These are phyloP conservation scores for Metopolophium dirhodum DNA, from an alignment of 1,140 invertebrate genomes.

Conservation along the genomic window DNA sequence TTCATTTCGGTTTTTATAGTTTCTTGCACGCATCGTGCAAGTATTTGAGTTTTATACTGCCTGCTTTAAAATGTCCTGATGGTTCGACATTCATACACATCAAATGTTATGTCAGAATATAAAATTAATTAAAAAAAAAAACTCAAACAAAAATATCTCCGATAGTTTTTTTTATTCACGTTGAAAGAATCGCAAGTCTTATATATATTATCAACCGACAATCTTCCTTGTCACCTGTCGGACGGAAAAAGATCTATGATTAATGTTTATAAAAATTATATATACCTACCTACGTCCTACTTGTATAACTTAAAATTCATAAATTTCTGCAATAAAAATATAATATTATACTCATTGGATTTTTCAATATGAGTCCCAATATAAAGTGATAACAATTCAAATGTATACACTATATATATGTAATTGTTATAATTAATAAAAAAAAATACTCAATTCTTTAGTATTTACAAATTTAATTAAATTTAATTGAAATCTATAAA, in stretches of 20 bases:
- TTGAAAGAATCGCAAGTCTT: neutral
- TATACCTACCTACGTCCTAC: too few species aligned
- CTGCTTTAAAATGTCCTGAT: neutral
- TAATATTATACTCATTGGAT: neutral
- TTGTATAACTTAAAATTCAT: too few species aligned
- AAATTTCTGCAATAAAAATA: too few species aligned
- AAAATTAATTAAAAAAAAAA: neutral
- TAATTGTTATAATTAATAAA: neutral
- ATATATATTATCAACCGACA: neutral
- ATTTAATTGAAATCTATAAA: neutral
- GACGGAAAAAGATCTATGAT: neutral
- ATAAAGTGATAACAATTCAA: neutral
- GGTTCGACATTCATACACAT: neutral
- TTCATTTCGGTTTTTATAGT: neutral
- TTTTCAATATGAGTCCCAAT: neutral
- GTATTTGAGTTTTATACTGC: neutral
- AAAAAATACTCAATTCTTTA: neutral
- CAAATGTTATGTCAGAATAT: neutral
- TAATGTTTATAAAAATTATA: neutral
- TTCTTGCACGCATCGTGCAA: neutral
- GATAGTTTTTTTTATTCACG: neutral
- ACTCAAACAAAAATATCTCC: neutral
- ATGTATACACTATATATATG: neutral
- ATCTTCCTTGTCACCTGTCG: neutral
- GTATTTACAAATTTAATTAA: neutral